phyloP scores from a whole-genome alignment of 2,113 vertebrate species.

The Phoenicopterus ruber region DNA sequence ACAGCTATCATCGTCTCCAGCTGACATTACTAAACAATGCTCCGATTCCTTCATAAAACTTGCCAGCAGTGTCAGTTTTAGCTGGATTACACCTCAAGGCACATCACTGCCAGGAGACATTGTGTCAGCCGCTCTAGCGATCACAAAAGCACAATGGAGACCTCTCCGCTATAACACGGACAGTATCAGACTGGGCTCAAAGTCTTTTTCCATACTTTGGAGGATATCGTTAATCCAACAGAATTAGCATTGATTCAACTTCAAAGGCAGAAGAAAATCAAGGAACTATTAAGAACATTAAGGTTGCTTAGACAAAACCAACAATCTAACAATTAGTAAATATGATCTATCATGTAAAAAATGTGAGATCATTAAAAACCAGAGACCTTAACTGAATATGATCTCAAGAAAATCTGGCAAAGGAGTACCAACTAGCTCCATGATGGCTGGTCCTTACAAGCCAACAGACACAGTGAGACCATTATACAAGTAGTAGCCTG shows the following conservation, averaged over 20 bases:
- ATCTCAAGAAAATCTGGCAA: neutral
- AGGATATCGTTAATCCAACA: neutral
- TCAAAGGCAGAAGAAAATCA: neutral
- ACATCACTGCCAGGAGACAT: neutral
- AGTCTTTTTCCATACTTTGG: neutral
- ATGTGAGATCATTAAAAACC: neutral
- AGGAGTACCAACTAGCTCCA: neutral
- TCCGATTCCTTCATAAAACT: neutral
- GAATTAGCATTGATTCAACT: neutral
- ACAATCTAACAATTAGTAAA: neutral
- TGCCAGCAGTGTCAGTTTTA: neutral
- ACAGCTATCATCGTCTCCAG: neutral
- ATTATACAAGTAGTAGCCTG: neutral
- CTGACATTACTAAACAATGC: neutral
- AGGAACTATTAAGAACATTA: neutral
- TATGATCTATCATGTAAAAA: neutral
- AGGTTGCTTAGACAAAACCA: neutral
- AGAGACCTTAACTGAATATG: neutral
- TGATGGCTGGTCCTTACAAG: neutral
- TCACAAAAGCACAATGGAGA: neutral
- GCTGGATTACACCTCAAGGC: neutral
- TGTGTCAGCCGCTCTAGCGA: neutral
- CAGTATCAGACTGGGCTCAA: neutral
- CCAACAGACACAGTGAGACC: neutral
- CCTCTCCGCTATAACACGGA: fast-evolving